These are phyloP conservation scores for Luffia ferchaultella DNA, from an alignment of 2,888 invertebrate genomes.

Conservation along the genomic window DNA sequence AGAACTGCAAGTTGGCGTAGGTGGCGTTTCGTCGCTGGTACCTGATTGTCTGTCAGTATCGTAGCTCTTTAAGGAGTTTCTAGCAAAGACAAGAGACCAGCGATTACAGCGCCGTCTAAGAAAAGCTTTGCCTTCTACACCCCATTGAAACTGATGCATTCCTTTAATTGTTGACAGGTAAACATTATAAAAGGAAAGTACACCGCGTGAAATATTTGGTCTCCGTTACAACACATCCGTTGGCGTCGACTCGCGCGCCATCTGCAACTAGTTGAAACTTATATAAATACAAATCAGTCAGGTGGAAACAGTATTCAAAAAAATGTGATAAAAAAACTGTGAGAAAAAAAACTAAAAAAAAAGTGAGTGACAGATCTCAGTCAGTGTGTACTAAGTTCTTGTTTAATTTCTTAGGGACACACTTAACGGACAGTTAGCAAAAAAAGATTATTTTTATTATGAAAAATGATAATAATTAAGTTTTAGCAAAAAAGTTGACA, in stretches of 20 bases:
- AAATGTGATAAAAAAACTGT: slow-evolving; percentile 58
- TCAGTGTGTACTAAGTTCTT: slow-evolving; percentile 39
- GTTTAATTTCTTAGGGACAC: slow-evolving; percentile 38
- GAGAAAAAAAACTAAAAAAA: slow-evolving; percentile 43
- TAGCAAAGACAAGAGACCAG: no score
- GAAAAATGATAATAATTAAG: slow-evolving; percentile 4
- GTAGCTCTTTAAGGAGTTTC: no score
- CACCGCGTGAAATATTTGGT: slow-evolving; percentile 39
- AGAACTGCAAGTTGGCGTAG: no score
- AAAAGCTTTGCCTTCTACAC: no score
- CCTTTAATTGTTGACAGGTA: slow-evolving; percentile 26
- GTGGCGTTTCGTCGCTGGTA: no score
- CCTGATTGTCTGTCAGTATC: no score
- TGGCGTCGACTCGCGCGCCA: neutral
- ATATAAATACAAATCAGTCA: neutral
- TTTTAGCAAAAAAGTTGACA: slow-evolving; percentile 12
- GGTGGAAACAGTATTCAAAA: slow-evolving; percentile 43
- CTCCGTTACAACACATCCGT: slow-evolving; percentile 14
- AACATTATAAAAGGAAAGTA: slow-evolving; percentile 45
- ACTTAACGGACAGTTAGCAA: neutral
- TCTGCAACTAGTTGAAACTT: neutral
- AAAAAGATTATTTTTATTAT: neutral
- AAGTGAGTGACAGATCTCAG: slow-evolving; percentile 63
- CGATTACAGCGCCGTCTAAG: no score
- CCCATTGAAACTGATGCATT: no score